Base-by-base conservation (phyloP, 1,140 invertebrate genomes). In the Anastatus disparis region DNA sequence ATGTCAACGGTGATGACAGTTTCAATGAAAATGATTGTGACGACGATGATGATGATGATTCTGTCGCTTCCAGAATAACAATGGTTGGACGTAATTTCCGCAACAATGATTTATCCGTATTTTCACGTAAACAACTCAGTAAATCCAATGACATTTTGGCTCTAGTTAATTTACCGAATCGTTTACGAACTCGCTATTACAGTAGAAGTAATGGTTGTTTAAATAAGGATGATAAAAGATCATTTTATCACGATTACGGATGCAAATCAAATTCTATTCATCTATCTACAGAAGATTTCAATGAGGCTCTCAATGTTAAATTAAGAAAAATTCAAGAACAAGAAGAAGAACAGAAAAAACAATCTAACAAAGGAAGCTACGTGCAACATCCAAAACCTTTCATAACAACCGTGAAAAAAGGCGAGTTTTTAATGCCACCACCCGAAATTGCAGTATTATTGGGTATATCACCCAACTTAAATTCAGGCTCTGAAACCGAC, bases 371-470 rank as follows among this genome's bases (percentile, higher is more conserved):
- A 2, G 15, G 15, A 74, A 44, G 22, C 56, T 44, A 74, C 42
- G 17, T 38, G 7, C 46, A 44, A 4, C 77, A 78, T 17, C 77
- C 73, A 10, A 84, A 85, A 66, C 89, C 91, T 0, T 94, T 94
- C 76, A 89, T 94, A 42, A 94, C 93, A 0, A 93, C 92, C 0
- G 93, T 95, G 7, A 92, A 91, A 68, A 90, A 88, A 24, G 93
- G 93, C 1, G 89, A 92, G 73, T 95, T 94, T 77, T 81, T 95
- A 53, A 90, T 91, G 77, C 93, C 93, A 1, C 92, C 93, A 0
- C 90, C 91, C 22, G 91, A 93, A 76, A 84, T 93, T 40, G 91
- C 92, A 0, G 81, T 85, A 17, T 85, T 92, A 1, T 84, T 92
- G 3, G 90, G 90, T 0, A 85, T 92, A 40, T 82, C 87, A 29